A percentile compares a stretch with the other conserved stretches of the same genome.
phyloP scores from a whole-genome alignment of 2,888 invertebrate genomes.

The Drosophila nr. perissopoda region DNA sequence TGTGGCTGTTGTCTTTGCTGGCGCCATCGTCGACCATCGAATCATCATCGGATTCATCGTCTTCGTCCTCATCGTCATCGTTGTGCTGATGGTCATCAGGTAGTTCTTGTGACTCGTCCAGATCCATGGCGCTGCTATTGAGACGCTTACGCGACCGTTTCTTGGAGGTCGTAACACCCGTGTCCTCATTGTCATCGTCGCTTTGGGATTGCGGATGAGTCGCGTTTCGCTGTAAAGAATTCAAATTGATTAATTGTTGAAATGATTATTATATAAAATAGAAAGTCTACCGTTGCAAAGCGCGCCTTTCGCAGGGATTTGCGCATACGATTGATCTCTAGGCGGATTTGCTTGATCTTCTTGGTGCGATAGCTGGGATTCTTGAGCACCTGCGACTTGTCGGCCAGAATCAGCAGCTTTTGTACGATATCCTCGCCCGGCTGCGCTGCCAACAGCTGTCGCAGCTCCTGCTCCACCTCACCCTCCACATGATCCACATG shows the following conservation, averaged over 20 bases:
- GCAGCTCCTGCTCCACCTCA: constrained; percentile 87
- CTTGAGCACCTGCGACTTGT: constrained; percentile 87
- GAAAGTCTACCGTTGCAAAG: constrained; percentile 73
- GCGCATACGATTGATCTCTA: constrained; percentile 87
- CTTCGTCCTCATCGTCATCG: constrained; percentile 71
- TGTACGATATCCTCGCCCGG: constrained; percentile 82
- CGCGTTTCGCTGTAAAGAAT: constrained; percentile 54
- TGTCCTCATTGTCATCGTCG: constrained; percentile 81
- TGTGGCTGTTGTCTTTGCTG: constrained; percentile 72
- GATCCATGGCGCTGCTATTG: constrained; percentile 60
- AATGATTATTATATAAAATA: background rate
- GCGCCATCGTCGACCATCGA: constrained; percentile 76
- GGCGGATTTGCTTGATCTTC: constrained; percentile 87
- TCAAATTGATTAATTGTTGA: background rate
- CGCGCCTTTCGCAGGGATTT: constrained; percentile 83
- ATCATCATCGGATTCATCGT: constrained; percentile 69
- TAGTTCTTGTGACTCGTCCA: constrained; percentile 59
- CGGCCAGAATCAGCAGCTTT: constrained; percentile 87
- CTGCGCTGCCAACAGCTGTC: constrained; percentile 82
- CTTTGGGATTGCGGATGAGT: constrained; percentile 74
- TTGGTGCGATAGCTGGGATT: constrained; percentile 87
- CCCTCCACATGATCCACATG: constrained; percentile 86
- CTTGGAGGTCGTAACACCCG: constrained; percentile 51
- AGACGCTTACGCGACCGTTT: constrained; percentile 65
- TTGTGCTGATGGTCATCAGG: constrained; percentile 25